phyloP scores from a whole-genome alignment of 2,113 vertebrate species.

The Anguilla japonica region DNA sequence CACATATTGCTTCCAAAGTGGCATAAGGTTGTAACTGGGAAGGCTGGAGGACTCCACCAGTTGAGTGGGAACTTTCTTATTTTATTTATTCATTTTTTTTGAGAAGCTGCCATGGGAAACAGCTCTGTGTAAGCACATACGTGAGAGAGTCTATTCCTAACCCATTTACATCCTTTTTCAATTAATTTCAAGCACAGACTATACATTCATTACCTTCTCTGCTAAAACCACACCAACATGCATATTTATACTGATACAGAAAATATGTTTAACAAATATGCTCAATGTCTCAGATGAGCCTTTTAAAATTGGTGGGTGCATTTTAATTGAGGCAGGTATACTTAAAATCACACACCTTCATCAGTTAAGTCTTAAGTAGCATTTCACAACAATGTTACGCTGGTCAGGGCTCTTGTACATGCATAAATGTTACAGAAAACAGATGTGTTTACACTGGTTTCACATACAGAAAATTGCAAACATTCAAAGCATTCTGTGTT shows the following conservation, averaged over 20 bases:
- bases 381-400: background rate
- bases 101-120: too few species aligned
- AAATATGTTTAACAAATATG: background rate
- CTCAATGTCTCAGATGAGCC: background rate
- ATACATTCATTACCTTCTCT: slow-evolving; percentile 25
- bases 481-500: too few species aligned
- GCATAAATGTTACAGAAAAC: background rate
- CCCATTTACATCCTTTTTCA: too few species aligned
- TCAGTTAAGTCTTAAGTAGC: slow-evolving; percentile 13
- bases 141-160: too few species aligned
- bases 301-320: background rate
- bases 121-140: too few species aligned
- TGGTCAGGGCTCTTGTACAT: background rate
- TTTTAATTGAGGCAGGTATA: background rate
- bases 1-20: too few species aligned
- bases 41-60: too few species aligned
- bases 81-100: too few species aligned
- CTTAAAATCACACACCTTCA: background rate
- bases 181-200: background rate
- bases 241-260: background rate
- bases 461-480: too few species aligned
- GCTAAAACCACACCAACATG: background rate
- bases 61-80: too few species aligned
- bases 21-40: too few species aligned
- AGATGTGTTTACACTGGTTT: too few species aligned